Conservation (phyloP, 30 jellyfish, hydroid and myxozoan species). For the Nemopilema nomurai region DNA sequence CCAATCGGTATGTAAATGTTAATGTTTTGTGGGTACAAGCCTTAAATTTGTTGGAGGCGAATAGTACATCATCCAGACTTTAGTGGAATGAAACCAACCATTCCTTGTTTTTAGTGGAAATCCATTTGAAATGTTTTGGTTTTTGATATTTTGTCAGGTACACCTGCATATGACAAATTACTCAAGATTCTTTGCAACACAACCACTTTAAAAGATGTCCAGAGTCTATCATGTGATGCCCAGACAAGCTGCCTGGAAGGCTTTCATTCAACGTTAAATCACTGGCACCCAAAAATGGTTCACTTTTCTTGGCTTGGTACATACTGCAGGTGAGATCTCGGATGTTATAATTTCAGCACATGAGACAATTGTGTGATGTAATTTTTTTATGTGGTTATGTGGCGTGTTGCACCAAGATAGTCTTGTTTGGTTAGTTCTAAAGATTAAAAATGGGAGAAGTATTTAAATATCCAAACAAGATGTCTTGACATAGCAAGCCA, state of each 20-base stretch:
- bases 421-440: conserved; percentile 17
- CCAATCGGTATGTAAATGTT: conserved; percentile 4
- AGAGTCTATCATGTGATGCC: conserved; percentile 27
- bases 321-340: neutral
- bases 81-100: neutral
- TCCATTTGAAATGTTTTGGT: neutral
- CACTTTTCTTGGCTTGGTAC: neutral
- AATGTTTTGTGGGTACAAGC: conserved; percentile 4
- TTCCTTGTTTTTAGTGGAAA: neutral
- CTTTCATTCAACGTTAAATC: neutral
- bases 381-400: conserved; percentile 1
- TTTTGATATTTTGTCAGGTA: conserved; percentile 30
- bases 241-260: neutral
- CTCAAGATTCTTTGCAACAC: conserved; percentile 2
- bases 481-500: conserved; percentile 10
- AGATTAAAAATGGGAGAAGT: neutral
- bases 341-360: conserved; percentile 1
- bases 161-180: conserved; percentile 39
- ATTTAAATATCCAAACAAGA: conserved; percentile 9
- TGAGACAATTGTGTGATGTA: neutral
- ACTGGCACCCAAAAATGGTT: neutral
- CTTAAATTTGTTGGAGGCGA: conserved; percentile 8
- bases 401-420: conserved; percentile 3
- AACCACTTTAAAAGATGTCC: neutral
- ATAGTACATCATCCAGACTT: neutral